Percentiles rank a stretch among this genome's conserved stretches.
Evolutionary conservation across 2,113 vertebrate genomes (phyloP).

Genomic region (Oenanthe oenanthe): DNA sequence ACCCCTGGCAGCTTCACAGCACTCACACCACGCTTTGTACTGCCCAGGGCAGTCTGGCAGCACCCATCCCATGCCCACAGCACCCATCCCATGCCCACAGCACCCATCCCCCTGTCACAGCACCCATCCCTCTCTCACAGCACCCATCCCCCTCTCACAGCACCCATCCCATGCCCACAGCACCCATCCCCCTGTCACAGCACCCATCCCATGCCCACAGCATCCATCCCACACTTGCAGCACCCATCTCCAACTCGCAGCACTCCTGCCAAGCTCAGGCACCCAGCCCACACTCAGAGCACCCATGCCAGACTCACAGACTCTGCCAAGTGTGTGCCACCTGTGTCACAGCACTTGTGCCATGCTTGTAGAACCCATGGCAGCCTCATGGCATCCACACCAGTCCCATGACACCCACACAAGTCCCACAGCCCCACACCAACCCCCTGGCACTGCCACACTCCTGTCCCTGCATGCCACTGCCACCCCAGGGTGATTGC

Average conservation of each 20-base stretch:
- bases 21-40: not conserved
- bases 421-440: not conserved
- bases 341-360: rapidly evolving
- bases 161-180: not conserved
- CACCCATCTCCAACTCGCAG: not conserved
- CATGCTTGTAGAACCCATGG: rapidly evolving
- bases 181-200: rapidly evolving
- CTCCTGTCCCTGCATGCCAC: not conserved
- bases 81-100: not conserved
- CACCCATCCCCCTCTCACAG: rapidly evolving
- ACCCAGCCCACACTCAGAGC: not conserved
- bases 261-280: not conserved
- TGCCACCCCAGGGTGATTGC: not conserved
- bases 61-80: not conserved
- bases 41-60: not conserved
- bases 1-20: rapidly evolving
- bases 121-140: too few relatives aligned
- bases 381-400: not conserved
- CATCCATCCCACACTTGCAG: rapidly evolving
- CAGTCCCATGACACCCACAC: rapidly evolving
- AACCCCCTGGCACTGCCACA: not conserved
- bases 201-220: not conserved
- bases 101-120: rapidly evolving
- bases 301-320: not conserved
- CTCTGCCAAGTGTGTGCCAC: not conserved